phyloP scores from a whole-genome alignment of 1,140 invertebrate species.

The Diabrotica undecimpunctata region DNA sequence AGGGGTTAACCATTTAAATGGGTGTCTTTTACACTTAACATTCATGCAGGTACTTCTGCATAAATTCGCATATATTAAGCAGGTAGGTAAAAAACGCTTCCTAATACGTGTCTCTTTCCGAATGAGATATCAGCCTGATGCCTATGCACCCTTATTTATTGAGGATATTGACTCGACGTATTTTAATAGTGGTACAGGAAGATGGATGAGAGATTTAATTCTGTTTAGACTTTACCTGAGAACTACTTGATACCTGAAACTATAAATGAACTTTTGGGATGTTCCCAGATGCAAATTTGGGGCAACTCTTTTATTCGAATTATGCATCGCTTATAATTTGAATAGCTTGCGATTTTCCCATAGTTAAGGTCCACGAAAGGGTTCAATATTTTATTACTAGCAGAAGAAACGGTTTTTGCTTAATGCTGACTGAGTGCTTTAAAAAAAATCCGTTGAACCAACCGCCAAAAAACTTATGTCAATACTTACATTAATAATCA shows the following conservation, averaged over 20 bases:
- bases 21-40: slow-evolving; percentile 49
- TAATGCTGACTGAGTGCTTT: neutral
- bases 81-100: slow-evolving; percentile 46
- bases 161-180: neutral
- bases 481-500: no score
- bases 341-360: neutral
- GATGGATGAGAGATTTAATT: neutral
- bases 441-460: neutral
- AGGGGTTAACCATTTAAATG: slow-evolving; percentile 36
- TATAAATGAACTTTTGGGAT: slow-evolving; percentile 4
- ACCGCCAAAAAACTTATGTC: neutral
- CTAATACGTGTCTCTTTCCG: neutral
- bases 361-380: neutral
- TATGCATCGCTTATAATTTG: slow-evolving; percentile 2
- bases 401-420: neutral
- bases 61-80: slow-evolving; percentile 48
- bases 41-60: slow-evolving; percentile 45
- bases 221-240: slow-evolving; percentile 10
- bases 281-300: slow-evolving; percentile 11
- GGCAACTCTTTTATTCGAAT: slow-evolving; percentile 6
- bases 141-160: neutral
- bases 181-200: neutral
- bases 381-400: neutral
- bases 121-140: slow-evolving; percentile 5
- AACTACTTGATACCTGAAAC: slow-evolving; percentile 14